phyloP scores from a whole-genome alignment of 1,140 invertebrate genomes.

The Tetramorium alpestre region DNA sequence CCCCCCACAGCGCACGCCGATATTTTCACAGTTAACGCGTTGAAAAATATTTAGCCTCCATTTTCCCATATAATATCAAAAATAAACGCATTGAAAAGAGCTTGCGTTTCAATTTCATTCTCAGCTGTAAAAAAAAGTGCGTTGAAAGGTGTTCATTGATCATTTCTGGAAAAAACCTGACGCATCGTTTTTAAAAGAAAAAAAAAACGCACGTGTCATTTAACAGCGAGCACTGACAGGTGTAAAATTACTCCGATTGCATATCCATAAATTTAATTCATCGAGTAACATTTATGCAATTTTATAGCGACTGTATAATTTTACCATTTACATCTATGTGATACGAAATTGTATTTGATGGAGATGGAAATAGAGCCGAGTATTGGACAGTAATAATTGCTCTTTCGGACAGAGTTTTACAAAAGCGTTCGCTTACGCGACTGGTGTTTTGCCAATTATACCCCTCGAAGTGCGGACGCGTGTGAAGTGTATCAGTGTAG shows the following conservation, averaged over 20 bases:
- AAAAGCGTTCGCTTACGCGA: background rate
- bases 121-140: background rate
- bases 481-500: constrained; percentile 25
- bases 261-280: constrained; percentile 9
- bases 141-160: background rate
- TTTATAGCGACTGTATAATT: background rate
- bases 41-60: background rate
- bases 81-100: background rate
- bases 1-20: background rate
- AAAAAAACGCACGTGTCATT: background rate
- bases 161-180: background rate
- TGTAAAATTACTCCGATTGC: background rate
- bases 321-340: background rate
- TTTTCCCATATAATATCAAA: constrained; percentile 24
- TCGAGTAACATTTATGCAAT: background rate
- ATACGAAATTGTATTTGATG: background rate
- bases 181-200: background rate
- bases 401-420: background rate
- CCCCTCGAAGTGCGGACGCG: background rate
- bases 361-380: background rate
- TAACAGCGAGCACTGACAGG: background rate
- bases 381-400: constrained; percentile 8
- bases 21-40: background rate
- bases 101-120: background rate
- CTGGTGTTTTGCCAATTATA: constrained; percentile 48